Conservation (phyloP, 2,797 vertebrate species). For the Coregonus suidteri region DNA sequence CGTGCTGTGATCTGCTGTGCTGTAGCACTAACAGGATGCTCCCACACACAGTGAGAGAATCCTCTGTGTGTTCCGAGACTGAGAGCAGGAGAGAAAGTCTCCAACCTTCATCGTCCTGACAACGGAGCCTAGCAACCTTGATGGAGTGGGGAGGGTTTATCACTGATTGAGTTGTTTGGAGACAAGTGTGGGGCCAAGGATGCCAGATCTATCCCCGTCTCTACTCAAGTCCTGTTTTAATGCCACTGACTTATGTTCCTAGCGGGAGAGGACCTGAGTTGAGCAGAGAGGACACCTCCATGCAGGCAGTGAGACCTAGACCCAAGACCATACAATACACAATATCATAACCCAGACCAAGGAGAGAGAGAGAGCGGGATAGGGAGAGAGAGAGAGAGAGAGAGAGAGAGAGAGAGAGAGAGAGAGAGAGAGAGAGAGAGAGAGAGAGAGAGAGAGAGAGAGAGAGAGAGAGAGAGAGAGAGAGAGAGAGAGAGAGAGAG, state of each 20-base stretch:
- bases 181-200: neutral
- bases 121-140: neutral
- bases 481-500: no score
- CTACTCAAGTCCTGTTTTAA: constrained; percentile 31
- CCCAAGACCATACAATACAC: no score
- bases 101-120: neutral
- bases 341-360: no score
- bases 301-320: neutral
- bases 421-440: no score
- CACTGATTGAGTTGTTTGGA: constrained; percentile 3
- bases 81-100: neutral
- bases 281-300: constrained; percentile 15
- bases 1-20: no score
- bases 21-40: no score
- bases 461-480: no score
- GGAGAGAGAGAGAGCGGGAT: neutral
- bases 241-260: constrained; percentile 54
- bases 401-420: no score
- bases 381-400: neutral
- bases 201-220: neutral
- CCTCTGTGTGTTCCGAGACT: neutral
- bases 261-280: constrained; percentile 43
- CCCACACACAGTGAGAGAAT: no score
- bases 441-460: no score
- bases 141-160: neutral